Evolutionary conservation across 2,797 vertebrate genomes (phyloP), one percentile per base, ranked within the genome.

Genomic region (Xenopus petersii): DNA sequence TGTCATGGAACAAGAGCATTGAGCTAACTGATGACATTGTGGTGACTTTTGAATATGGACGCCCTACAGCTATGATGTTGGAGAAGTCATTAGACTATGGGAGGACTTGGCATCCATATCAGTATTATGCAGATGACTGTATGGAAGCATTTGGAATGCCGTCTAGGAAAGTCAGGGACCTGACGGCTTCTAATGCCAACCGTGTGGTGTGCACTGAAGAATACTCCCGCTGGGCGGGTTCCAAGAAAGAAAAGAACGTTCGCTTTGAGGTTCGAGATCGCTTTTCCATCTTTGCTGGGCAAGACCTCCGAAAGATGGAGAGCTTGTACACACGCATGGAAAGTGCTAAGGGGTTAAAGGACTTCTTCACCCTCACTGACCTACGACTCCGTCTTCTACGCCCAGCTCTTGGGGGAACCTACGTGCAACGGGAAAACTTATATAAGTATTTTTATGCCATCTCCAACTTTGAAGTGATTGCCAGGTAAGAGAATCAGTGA

Each of bases 361-460:
- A 98, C 82, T 99, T 98, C 92, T 98, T 99, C 86, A 96, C 96
- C 16, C 88, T 98, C 82, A 99, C 97, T 0, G 95, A 97, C 88
- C 92, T 99, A 83, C 91, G 97, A 79, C 80, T 98, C 86, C 90
- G 95, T 24, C 91, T 99, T 70, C 90, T 99, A 80, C 91, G 92
- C 54, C 98, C 98, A 0, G 95, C 98, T 0, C 94, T 98, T 7
- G 98, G 97, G 0, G 98, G 97, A 82, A 99, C 98, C 69, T 99
- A 98, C 0, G 95, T 99, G 82, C 97, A 99, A 91, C 91, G 95
- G 48, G 96, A 99, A 84, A 99, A 99, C 88, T 87, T 99, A 82
- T 93, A 95, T 82, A 99, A 98, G 87, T 99, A 99, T 86, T 98
- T 98, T 93, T 99, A 99, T 0, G 96, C 96, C 24, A 94, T 99